Percentiles rank a stretch among this genome's conserved stretches.
These are phyloP conservation scores for Xiphophorus maculatus DNA, from an alignment of 2,113 vertebrate genomes.

Conservation along the genomic window DNA sequence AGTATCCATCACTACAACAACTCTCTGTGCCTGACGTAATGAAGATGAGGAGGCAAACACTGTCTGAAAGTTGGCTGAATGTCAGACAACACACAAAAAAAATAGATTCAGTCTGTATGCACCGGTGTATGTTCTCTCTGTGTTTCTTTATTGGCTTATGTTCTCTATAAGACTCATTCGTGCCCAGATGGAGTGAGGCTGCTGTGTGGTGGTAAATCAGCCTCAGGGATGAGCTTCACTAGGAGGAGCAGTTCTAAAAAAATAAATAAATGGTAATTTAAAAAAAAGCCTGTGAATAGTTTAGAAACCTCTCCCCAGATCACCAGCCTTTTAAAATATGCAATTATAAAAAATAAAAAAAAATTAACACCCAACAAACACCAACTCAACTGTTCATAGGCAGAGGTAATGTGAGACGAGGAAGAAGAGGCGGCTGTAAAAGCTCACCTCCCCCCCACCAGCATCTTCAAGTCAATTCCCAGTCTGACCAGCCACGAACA, in stretches of 20 bases:
- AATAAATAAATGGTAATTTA: neutral
- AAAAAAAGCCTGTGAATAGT: slow-evolving; percentile 63
- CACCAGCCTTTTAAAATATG: slow-evolving; percentile 71
- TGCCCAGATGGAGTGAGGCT: slow-evolving; percentile 27
- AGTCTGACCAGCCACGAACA: slow-evolving; percentile 53
- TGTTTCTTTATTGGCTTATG: slow-evolving; percentile 1
- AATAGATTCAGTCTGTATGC: slow-evolving; percentile 28
- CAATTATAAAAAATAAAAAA: slow-evolving; percentile 33
- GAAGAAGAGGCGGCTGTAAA: slow-evolving; percentile 37
- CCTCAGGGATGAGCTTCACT: slow-evolving; percentile 42
- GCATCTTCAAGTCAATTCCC: slow-evolving; percentile 54
- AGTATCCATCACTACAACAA: slow-evolving; percentile 66
- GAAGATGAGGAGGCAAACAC: slow-evolving; percentile 57
- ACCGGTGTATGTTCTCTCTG: neutral
- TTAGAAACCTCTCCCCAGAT: slow-evolving; percentile 57
- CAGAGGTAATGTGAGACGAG: slow-evolving; percentile 28
- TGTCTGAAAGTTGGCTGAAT: slow-evolving; percentile 49
- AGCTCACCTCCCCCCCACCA: slow-evolving; percentile 54
- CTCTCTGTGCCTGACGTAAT: slow-evolving; percentile 58
- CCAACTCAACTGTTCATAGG: slow-evolving; percentile 31
- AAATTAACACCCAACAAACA: slow-evolving; percentile 66
- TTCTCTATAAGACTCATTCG: slow-evolving; percentile 30
- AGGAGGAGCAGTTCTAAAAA: slow-evolving; percentile 62
- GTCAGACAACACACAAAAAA: slow-evolving; percentile 26
- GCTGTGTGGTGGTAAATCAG: slow-evolving; percentile 65